Base-by-base conservation (phyloP, 2,113 vertebrate genomes). In the Poecile atricapillus region DNA sequence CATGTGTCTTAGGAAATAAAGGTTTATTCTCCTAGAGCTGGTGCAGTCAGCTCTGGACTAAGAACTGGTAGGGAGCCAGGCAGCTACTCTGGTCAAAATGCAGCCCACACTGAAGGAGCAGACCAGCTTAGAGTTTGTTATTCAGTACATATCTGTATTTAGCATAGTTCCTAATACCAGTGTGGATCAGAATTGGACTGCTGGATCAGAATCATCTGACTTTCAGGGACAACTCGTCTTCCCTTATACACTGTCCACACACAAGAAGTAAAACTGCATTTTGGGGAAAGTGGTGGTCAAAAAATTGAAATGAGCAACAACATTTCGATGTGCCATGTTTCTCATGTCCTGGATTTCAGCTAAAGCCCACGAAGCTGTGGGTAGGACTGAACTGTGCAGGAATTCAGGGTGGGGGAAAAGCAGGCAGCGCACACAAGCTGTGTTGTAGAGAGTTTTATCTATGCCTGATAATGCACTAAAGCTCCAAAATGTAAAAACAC, bases 381-480 rank as follows among this genome's bases (percentile, higher is more conserved):
- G 49, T 12, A 82, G 21, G 33, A 79, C 37, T 55, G 52, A 89
- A 31, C 0, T 7, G 18, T 8, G 49, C 33, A 37, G 23, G 10
- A 50, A 50, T 47, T 55, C 27, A 21, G 18, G 33, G 3, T 7
- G 13, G 5, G 14, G 20, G 21, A 10, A 62, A 67, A 16, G 27
- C 11, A 58, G 25, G 22, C 25, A 46, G 25, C 1, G 1, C 14
- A 35, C 39, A 7, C 0, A 9, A 50, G 9, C 3, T 58, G 15
- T n/a, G 9, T 15, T 53, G 41, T 2, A 55, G 8, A 15, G 79
- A 47, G 14, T 30, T 46, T 46, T 33, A 39, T 55, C 27, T 28
- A 6, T 27, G 50, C 22, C 50, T 60, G 13, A 52, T 56, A 87
- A 77, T 15, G 67, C 11, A 16, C n/a, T 56, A 60, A 80, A 56